A percentile compares a stretch with the other conserved stretches of the same genome.
phyloP scores from a whole-genome alignment of 2,797 vertebrate species.

The Ctenosaura bakeri region DNA sequence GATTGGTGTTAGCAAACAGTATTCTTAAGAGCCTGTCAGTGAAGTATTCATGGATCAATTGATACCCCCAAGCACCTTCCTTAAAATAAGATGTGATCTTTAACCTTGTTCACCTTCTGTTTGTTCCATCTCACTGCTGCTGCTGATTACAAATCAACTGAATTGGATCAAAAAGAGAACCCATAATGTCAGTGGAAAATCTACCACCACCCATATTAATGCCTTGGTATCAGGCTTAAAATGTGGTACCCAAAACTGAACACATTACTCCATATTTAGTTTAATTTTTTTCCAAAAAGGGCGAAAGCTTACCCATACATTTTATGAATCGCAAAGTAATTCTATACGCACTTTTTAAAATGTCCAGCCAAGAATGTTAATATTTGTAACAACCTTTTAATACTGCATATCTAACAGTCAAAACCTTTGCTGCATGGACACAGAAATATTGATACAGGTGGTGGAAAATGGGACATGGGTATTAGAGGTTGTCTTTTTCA shows the following conservation, averaged over 20 bases:
- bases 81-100: neutral
- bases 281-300: neutral
- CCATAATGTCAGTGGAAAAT: neutral
- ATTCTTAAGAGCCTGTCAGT: slow-evolving; percentile 28
- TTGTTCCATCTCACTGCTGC: neutral
- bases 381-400: neutral
- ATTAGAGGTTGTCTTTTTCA: no score
- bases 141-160: neutral
- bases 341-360: neutral
- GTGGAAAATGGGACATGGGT: no score
- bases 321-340: neutral
- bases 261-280: neutral
- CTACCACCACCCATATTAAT: neutral
- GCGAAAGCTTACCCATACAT: neutral
- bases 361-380: neutral
- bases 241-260: no score
- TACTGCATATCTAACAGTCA: no score
- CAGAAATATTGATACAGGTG: no score
- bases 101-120: neutral
- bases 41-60: slow-evolving; percentile 35
- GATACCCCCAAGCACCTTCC: slow-evolving; percentile 1
- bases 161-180: neutral
- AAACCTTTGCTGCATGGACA: no score
- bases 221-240: neutral
- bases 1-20: slow-evolving; percentile 4